Evolutionary conservation across 2,888 invertebrate genomes (phyloP), one percentile per base, ranked within the genome.

Genomic region (Eupithecia vulgata): DNA sequence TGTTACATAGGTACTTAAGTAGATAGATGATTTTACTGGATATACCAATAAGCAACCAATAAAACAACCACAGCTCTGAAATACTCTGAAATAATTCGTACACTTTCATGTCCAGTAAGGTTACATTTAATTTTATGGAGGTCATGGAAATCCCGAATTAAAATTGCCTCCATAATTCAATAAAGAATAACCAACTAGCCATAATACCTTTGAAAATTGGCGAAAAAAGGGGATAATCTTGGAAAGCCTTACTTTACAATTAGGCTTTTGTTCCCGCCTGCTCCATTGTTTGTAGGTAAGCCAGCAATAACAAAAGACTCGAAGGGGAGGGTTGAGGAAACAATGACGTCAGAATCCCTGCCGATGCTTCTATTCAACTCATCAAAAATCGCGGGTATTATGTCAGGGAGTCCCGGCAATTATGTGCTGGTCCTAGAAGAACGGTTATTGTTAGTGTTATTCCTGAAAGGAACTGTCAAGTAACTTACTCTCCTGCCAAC

Each of bases 331-430:
- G 90, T 87, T 88, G 87, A 78, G 82, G 87, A 91, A 91, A 94
- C 93, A 94, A 93, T 92, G 90, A 91, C 81, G 92, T 90, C 93
- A 91, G 86, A 86, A 90, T 88, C 87, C 82, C 82, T 83, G 82
- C 83, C 84, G 84, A 80, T 80, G 85, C 87, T 86, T 85, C 86
- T 81, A 87, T 87, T 87, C 86, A 85, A 80, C 82, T 84, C 87
- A 85, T 87, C 81, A 83, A 84, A 84, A 87, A 88, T 88, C 88
- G 79, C 88, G 88, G 79, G 72, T 72, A 73, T 71, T 78, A 77
- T 79, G 76, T 71, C 67, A 69, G 62, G 65, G 37, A 75, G 61
- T 71, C 68, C 70, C 68, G 61, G 25, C 64, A 75, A 75, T 75
- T 70, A 72, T 42, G n/a, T 40, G 35, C 12, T 37, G 37, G 5